A percentile compares a stretch with the other conserved stretches of the same genome.
Conservation (phyloP, 2,113 vertebrate species). For the Tetrao urogallus region DNA sequence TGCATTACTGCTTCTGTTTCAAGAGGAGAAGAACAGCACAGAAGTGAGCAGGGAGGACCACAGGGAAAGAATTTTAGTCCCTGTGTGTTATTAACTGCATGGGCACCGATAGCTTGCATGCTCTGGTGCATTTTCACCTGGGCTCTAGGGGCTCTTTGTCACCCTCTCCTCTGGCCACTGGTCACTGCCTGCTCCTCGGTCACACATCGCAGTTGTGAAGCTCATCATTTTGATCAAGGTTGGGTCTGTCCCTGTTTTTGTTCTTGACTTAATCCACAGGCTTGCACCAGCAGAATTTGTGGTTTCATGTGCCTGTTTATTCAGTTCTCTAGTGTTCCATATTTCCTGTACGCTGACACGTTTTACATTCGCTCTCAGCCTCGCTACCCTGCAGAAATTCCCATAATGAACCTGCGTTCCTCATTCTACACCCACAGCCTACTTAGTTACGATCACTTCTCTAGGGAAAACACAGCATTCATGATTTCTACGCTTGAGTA, state of each 20-base stretch:
- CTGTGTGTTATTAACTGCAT: rapidly evolving
- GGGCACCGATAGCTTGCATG: rapidly evolving
- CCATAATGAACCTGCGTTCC: background rate
- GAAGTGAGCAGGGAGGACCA: background rate
- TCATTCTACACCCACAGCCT: slow-evolving; percentile 36
- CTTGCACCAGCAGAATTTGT: background rate
- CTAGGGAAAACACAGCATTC: slow-evolving; percentile 20
- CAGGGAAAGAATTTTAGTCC: background rate
- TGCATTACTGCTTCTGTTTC: background rate
- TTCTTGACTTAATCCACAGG: background rate
- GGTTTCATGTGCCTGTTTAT: background rate
- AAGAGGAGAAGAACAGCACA: background rate
- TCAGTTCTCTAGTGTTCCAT: background rate
- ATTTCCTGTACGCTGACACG: background rate
- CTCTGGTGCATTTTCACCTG: background rate
- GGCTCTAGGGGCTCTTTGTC: background rate
- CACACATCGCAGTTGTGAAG: background rate
- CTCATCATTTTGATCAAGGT: background rate
- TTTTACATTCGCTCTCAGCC: background rate
- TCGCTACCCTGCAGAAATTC: slow-evolving; percentile 37
- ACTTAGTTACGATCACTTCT: slow-evolving; percentile 39
- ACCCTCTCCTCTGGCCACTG: background rate
- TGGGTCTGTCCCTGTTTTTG: background rate
- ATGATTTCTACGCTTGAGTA: background rate
- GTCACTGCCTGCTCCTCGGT: background rate